Conservation (phyloP, 2,888 invertebrate species). For the Andrena haemorrhoa region DNA sequence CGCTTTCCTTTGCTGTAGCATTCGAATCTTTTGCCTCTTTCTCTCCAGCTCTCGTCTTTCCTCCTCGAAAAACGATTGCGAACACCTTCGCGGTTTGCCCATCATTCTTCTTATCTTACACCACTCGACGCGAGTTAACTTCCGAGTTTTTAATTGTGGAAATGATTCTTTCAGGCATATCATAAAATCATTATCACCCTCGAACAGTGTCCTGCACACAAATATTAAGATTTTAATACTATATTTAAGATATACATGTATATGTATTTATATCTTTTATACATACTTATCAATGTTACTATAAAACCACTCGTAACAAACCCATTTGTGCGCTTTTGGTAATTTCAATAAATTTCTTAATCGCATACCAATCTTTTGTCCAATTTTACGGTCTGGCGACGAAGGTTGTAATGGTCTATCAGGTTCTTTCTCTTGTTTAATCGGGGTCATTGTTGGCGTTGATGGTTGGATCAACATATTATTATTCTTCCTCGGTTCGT, state of each 20-base stretch:
- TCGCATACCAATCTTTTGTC: constrained; percentile 95
- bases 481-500: constrained; percentile 74
- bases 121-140: constrained; percentile 96
- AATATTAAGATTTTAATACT: constrained; percentile 10
- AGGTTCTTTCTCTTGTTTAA: constrained; percentile 80
- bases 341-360: constrained; percentile 96
- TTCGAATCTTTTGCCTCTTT: constrained; percentile 95
- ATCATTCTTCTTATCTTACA: constrained; percentile 97
- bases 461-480: constrained; percentile 61
- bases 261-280: constrained; percentile 24
- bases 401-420: constrained; percentile 81
- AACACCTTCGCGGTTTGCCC: constrained; percentile 98
- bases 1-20: constrained; percentile 96
- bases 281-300: constrained; percentile 96
- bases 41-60: constrained; percentile 96
- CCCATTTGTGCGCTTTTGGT: constrained; percentile 99
- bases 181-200: constrained; percentile 98
- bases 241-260: constrained; percentile 1
- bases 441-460: constrained; percentile 79
- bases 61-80: constrained; percentile 97
- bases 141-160: constrained; percentile 94
- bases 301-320: constrained; percentile 99
- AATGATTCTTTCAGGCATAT: constrained; percentile 97
- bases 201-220: constrained; percentile 91
- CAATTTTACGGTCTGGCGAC: constrained; percentile 93